Conservation (phyloP, 2,113 vertebrate species). For the Astur gentilis region DNA sequence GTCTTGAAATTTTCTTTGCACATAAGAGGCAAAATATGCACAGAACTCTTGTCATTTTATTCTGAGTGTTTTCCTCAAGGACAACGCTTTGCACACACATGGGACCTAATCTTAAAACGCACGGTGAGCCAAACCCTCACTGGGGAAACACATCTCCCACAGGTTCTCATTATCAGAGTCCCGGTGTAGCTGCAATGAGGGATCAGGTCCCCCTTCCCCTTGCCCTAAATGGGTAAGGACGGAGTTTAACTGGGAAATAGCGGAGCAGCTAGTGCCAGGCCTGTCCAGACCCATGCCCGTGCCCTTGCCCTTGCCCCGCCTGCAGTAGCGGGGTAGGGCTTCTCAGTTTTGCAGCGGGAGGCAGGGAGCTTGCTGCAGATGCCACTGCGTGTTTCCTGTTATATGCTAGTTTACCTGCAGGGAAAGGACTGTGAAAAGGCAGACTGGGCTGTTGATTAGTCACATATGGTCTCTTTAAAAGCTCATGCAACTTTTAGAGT, state of each 20-base stretch:
- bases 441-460: background rate
- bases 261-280: accelerated
- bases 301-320: accelerated
- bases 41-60: background rate
- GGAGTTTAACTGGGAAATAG: background rate
- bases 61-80: background rate
- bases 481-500: background rate
- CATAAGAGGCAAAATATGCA: background rate
- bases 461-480: background rate
- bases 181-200: background rate
- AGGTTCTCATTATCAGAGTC: background rate
- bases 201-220: background rate
- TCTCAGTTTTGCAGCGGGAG: background rate
- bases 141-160: background rate
- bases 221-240: background rate
- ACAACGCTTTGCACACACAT: background rate
- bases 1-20: background rate
- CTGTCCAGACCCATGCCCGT: too few relatives aligned
- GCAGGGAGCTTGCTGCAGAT: background rate
- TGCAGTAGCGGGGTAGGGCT: background rate
- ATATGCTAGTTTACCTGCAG: background rate
- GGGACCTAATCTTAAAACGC: background rate
- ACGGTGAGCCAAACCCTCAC: accelerated
- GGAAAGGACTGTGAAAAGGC: background rate
- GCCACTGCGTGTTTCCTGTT: background rate